Base-by-base conservation (phyloP, 1,140 invertebrate species). In the Drosophila ironensis region DNA sequence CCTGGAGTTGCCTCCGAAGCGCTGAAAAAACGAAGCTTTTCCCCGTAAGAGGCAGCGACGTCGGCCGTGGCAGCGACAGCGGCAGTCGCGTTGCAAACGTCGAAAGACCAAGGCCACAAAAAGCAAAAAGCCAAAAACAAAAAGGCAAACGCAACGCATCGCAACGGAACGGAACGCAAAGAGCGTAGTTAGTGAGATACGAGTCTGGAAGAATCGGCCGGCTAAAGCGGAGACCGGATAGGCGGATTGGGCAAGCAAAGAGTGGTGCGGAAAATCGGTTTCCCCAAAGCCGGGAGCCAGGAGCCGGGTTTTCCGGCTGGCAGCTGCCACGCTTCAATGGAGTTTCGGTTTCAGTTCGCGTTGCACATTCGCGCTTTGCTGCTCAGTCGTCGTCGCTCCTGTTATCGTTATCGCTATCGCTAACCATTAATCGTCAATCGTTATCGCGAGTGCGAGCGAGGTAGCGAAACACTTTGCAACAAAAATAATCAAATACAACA, bases 271-370 rank as follows among this genome's bases (percentile, higher is more conserved):
- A 37, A 60, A 57, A 40, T 40, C 52, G 51, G 24, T 56, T 60
- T 60, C 30, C 51, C 73, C 73, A 77, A 66, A 74, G 77, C 78
- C 73, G 20, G 5, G 33, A 17, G 33, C 14, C 14, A 5, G 14
- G 72, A 75, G 71, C 4, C 30, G 30, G 30, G 30, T 12, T 33
- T 14, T 33, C 30, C 14, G 4, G 14, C 11, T 33, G n/a, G 11
- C 11, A n/a, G n/a, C 7, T 74, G 71, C 73, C 53, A 88, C 84
- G 84, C 84, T 87, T 82, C 84, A 88, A 87, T 88, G 75, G 72
- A 78, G 81, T 60, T 72, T 87, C 77, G 24, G 51, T 53, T 53
- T 53, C 56, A 38, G 52, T 56, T 50, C 44, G 52, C 28, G 44
- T 56, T 56, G 52, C 42, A 56, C 28, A 56, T 35, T 56, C 52